Percentiles rank a stretch among this genome's conserved stretches.
These are phyloP conservation scores for Babyrousa celebensis DNA, from an alignment of 2,797 vertebrate genomes.

Conservation along the genomic window DNA sequence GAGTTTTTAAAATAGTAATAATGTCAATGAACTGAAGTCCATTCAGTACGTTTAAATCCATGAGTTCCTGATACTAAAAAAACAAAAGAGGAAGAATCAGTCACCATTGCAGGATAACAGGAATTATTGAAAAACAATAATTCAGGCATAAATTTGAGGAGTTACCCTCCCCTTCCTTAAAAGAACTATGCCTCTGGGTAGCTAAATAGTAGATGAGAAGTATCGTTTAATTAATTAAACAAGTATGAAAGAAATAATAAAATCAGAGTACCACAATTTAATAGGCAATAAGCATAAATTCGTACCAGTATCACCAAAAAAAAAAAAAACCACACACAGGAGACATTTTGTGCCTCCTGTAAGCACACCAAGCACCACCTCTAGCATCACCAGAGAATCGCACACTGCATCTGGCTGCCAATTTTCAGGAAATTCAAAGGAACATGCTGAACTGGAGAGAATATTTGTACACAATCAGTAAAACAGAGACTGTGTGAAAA, in stretches of 20 bases:
- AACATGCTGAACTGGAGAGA: not conserved
- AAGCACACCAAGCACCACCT: not conserved
- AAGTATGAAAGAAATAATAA: not conserved
- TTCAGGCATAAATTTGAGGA: not conserved
- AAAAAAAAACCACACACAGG: not conserved
- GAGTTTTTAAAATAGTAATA: not conserved
- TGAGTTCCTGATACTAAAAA: not conserved
- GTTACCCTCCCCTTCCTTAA: not conserved
- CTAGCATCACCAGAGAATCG: not conserved
- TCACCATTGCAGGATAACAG: not conserved
- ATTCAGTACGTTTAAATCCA: not conserved
- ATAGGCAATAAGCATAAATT: not conserved
- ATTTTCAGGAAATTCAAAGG: slow-evolving; percentile 19
- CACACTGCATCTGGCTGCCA: not conserved
- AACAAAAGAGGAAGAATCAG: not conserved
- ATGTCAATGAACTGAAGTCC: not conserved
- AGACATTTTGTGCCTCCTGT: not conserved
- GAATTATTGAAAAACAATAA: not conserved
- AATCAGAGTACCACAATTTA: not conserved
- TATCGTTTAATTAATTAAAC: not conserved
- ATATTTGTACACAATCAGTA: not conserved
- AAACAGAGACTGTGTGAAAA: not conserved
- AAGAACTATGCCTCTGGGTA: not conserved
- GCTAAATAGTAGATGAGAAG: not conserved
- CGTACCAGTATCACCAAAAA: not conserved